Conservation (phyloP, 2,113 vertebrate species). For the Ammospiza caudacuta region DNA sequence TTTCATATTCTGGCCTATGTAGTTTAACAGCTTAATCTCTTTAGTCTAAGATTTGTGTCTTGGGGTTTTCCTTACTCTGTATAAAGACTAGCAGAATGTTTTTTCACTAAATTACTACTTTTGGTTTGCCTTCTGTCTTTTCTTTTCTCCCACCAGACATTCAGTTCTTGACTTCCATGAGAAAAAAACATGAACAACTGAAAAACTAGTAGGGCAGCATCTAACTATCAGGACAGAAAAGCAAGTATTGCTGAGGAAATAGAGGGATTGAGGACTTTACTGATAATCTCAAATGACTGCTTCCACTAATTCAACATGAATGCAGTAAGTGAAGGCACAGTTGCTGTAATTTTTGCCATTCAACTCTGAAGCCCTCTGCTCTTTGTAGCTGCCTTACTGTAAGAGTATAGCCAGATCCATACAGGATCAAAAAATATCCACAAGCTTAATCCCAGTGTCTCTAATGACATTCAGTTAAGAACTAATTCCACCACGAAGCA, state of each 20-base stretch:
- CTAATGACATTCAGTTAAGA: background rate
- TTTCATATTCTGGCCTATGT: background rate
- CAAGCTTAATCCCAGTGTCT: background rate
- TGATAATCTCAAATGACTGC: background rate
- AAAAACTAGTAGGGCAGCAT: background rate
- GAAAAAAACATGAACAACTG: background rate
- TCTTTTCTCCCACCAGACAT: conserved; percentile 25
- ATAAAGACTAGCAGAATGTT: conserved; percentile 2
- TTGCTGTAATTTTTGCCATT: background rate
- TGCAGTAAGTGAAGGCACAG: background rate
- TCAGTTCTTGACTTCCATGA: background rate
- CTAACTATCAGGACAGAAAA: background rate
- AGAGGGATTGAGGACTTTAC: background rate
- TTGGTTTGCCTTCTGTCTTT: conserved; percentile 52
- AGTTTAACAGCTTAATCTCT: conserved; percentile 49
- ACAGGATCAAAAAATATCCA: background rate
- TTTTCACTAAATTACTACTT: conserved; percentile 48
- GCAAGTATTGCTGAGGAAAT: background rate
- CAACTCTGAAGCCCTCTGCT: background rate
- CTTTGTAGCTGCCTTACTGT: background rate
- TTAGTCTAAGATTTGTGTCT: conserved; percentile 30
- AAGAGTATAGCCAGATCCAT: background rate
- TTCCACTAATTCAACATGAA: background rate
- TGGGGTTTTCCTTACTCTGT: conserved; percentile 6
- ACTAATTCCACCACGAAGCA: background rate